Evolutionary conservation across 2,797 vertebrate species (phyloP).

Genomic region (Chloroceryle inda): DNA sequence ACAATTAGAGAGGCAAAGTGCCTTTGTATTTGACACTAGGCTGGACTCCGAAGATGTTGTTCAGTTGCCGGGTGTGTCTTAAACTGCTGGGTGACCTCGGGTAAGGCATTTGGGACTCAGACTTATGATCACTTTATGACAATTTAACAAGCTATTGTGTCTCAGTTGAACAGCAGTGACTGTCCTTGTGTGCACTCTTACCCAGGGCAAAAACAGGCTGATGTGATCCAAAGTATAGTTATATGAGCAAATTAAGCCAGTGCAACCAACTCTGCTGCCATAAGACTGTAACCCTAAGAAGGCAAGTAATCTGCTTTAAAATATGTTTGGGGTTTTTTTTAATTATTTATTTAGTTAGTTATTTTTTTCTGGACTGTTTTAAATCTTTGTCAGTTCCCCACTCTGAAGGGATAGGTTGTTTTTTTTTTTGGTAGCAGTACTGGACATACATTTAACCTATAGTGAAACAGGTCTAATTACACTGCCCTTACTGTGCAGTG

Average conservation of each 20-base stretch:
- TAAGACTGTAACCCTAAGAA: not conserved
- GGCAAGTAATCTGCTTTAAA: not conserved
- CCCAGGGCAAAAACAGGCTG: constrained; percentile 22
- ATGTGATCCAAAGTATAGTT: constrained; percentile 18
- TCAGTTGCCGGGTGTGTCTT: constrained; percentile 62
- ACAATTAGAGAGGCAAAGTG: constrained; percentile 59
- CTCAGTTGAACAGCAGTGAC: constrained; percentile 59
- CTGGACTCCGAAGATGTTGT: constrained; percentile 41
- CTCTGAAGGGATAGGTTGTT: not conserved
- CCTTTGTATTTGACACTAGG: constrained; percentile 45
- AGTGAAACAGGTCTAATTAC: not conserved
- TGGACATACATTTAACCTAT: not conserved
- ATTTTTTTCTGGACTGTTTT: not conserved
- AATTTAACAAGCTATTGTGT: constrained; percentile 76
- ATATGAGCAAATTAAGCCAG: not conserved
- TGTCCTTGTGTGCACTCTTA: constrained; percentile 70
- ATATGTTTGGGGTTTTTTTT: not conserved
- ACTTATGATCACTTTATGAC: constrained; percentile 65
- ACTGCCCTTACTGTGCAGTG: not conserved
- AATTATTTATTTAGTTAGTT: too few species aligned
- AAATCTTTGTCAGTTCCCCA: not conserved
- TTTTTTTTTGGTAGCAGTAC: not conserved
- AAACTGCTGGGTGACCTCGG: constrained; percentile 65
- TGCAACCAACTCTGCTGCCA: not conserved
- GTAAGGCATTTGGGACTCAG: constrained; percentile 66